Conservation (phyloP, 2,888 invertebrate species). For the Andrena flavipes region DNA sequence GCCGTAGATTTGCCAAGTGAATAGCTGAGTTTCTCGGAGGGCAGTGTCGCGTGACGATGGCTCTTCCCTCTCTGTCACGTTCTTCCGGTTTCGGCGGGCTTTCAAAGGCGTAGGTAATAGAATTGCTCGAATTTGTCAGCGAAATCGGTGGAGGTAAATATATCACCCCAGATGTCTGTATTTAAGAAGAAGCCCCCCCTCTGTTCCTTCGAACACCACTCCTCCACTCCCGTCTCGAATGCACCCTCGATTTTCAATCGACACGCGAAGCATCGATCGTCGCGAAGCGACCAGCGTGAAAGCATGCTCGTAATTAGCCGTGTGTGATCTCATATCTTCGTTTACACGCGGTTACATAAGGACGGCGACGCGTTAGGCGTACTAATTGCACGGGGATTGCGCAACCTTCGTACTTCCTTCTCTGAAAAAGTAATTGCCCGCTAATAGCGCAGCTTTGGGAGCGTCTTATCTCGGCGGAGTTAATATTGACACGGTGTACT, state of each 20-base stretch:
- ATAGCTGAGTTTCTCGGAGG: constrained; percentile 38
- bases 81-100: constrained; percentile 33
- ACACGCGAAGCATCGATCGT: constrained; percentile 14
- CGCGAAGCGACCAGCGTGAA: constrained; percentile 54
- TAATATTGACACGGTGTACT: constrained; percentile 1
- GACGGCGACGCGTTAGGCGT: constrained; percentile 32
- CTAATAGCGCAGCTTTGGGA: neutral
- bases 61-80: constrained; percentile 27
- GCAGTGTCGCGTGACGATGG: constrained; percentile 15
- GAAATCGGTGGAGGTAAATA: constrained; percentile 13
- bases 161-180: constrained; percentile 6
- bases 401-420: constrained; percentile 31
- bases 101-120: constrained; percentile 34
- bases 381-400: constrained; percentile 33
- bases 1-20: constrained; percentile 54
- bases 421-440: constrained; percentile 7
- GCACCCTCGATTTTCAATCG: constrained; percentile 1
- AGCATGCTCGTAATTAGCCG: constrained; percentile 32
- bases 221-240: constrained; percentile 1
- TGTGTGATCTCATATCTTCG: constrained; percentile 46
- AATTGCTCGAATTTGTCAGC: constrained; percentile 22
- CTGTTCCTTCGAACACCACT: neutral
- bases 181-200: neutral
- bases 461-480: neutral
- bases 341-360: constrained; percentile 39